phyloP scores from a whole-genome alignment of 1,140 invertebrate genomes.

The Acromyrmex charruanus region DNA sequence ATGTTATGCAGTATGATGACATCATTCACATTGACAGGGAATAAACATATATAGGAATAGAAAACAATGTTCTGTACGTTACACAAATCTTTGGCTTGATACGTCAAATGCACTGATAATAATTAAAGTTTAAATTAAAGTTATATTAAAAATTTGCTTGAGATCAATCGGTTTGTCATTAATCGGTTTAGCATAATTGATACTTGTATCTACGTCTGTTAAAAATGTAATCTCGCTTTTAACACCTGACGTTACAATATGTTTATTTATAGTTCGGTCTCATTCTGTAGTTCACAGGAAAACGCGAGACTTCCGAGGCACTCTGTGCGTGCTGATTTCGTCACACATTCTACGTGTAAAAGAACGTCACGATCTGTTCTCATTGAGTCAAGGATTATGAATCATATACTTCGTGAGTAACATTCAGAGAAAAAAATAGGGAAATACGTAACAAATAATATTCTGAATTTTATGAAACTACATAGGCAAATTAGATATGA shows the following conservation, averaged over 20 bases:
- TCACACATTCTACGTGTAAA: constrained; percentile 38
- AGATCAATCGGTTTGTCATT: background rate
- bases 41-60: background rate
- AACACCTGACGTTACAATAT: constrained; percentile 3
- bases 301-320: background rate
- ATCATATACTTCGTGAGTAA: constrained; percentile 29
- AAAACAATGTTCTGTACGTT: background rate
- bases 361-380: constrained; percentile 31
- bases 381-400: constrained; percentile 52
- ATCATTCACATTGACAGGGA: background rate
- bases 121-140: background rate
- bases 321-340: constrained; percentile 13
- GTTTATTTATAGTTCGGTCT: background rate
- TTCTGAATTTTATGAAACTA: background rate
- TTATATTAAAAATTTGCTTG: background rate
- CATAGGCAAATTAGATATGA: background rate
- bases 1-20: constrained; percentile 27
- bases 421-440: background rate
- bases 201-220: background rate
- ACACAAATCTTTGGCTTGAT: background rate
- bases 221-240: background rate
- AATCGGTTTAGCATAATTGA: background rate
- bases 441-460: background rate
- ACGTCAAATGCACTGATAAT: background rate
- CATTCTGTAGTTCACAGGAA: background rate